Evolutionary conservation across 2,797 vertebrate genomes (phyloP).

Genomic region (Pelobates cultripes): DNA sequence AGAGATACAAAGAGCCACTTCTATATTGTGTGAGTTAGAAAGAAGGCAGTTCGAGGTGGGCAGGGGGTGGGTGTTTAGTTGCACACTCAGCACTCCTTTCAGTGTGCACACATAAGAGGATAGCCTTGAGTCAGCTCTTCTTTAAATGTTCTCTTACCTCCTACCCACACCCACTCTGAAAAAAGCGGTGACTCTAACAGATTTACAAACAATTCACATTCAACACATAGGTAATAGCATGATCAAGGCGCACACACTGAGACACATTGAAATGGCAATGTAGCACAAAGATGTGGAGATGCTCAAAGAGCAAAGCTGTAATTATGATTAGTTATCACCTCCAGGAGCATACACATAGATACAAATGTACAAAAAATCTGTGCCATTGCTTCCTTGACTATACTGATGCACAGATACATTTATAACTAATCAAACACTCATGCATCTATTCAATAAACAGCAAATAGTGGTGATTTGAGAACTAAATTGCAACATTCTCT

Average conservation of each 20-base stretch:
- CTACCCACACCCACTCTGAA: slow-evolving; percentile 30
- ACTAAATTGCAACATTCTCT: background rate
- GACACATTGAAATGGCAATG: background rate
- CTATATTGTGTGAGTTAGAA: slow-evolving; percentile 36
- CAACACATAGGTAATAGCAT: slow-evolving; percentile 28
- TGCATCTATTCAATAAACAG: background rate
- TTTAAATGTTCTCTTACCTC: slow-evolving; percentile 41
- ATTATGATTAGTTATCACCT: background rate
- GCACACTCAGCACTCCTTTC: slow-evolving; percentile 39
- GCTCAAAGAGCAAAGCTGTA: background rate
- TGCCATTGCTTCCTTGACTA: too few relatives aligned
- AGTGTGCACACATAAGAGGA: slow-evolving; percentile 20
- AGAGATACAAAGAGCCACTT: slow-evolving; percentile 19
- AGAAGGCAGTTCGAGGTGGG: slow-evolving; percentile 14
- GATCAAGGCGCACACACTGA: slow-evolving; percentile 12
- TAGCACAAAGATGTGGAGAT: background rate
- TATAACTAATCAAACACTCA: background rate
- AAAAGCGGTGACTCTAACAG: slow-evolving; percentile 40
- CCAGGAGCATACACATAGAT: background rate
- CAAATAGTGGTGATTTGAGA: background rate
- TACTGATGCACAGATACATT: background rate
- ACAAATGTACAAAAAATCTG: background rate
- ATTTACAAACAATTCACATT: slow-evolving; percentile 42
- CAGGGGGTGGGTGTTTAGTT: slow-evolving; percentile 38
- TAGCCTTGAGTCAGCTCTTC: slow-evolving; percentile 40